These are phyloP conservation scores for Epirrita christyi DNA, from an alignment of 2,888 invertebrate genomes.

Conservation along the genomic window DNA sequence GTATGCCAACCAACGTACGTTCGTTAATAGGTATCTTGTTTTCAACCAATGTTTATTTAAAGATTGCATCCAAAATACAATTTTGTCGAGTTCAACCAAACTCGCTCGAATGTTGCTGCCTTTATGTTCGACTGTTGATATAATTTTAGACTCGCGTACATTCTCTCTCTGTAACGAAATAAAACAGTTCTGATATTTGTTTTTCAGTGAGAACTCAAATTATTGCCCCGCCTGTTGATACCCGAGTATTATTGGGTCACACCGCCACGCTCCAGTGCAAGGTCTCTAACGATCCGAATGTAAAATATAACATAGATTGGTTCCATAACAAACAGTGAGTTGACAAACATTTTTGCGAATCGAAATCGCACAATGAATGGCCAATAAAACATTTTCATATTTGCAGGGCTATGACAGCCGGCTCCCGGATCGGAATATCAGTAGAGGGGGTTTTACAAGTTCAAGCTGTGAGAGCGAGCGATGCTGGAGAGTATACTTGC, in stretches of 20 bases:
- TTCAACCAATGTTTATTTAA: slow-evolving; percentile 19
- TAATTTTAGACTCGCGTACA: slow-evolving; percentile 25
- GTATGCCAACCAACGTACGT: slow-evolving; percentile 13
- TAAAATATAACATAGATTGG: slow-evolving; percentile 95
- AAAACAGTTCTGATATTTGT: slow-evolving; percentile 32
- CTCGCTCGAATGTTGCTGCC: slow-evolving; percentile 17
- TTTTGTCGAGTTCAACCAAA: slow-evolving; percentile 21
- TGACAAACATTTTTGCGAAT: slow-evolving; percentile 23
- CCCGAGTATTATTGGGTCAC: slow-evolving; percentile 95
- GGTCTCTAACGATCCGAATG: slow-evolving; percentile 95
- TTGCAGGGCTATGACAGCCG: slow-evolving; percentile 79
- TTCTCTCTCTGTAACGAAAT: slow-evolving; percentile 4
- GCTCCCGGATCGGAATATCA: slow-evolving; percentile 89
- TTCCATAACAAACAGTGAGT: slow-evolving; percentile 93
- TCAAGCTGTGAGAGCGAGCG: slow-evolving; percentile 94
- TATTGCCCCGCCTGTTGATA: slow-evolving; percentile 96
- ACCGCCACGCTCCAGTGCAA: slow-evolving; percentile 97
- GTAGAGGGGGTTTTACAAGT: slow-evolving; percentile 95
- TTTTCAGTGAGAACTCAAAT: slow-evolving; percentile 95
- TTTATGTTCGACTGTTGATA: slow-evolving; percentile 30
- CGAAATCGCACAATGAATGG: slow-evolving; percentile 21
- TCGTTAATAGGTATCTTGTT: slow-evolving; percentile 11
- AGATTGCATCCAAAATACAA: slow-evolving; percentile 23
- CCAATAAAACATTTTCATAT: slow-evolving; percentile 22
- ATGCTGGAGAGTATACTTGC: slow-evolving; percentile 97